phyloP scores from a whole-genome alignment of 2,888 invertebrate species.

The Tribolium freemani region DNA sequence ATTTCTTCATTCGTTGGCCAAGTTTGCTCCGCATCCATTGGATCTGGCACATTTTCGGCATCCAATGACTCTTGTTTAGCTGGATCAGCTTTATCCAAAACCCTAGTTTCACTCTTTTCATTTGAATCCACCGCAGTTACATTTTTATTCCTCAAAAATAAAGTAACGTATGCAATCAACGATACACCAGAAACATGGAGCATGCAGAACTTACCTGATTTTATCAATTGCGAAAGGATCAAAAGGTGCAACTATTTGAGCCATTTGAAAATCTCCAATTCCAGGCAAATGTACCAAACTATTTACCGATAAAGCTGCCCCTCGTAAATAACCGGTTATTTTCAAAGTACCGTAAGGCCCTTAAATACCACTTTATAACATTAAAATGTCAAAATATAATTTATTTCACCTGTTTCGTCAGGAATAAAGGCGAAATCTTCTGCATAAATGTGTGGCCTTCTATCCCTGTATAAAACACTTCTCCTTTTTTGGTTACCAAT shows the following conservation, averaged over 20 bases:
- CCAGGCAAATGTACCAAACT: slow-evolving; percentile 92
- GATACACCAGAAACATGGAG: not conserved
- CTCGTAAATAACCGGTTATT: slow-evolving; percentile 90
- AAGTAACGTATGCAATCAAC: not conserved
- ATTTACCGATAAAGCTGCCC: slow-evolving; percentile 88
- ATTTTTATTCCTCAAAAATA: slow-evolving; percentile 42
- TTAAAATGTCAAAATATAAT: not conserved
- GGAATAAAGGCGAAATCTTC: slow-evolving; percentile 81
- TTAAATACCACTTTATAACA: slow-evolving; percentile 38
- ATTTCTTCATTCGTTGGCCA: slow-evolving; percentile 97
- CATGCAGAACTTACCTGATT: slow-evolving; percentile 64
- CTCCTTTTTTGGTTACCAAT: slow-evolving; percentile 89
- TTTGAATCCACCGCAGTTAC: slow-evolving; percentile 3
- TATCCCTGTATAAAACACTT: slow-evolving; percentile 80
- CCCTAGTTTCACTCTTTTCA: slow-evolving; percentile 46
- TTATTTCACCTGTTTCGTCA: slow-evolving; percentile 63
- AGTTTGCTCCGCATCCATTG: slow-evolving; percentile 96
- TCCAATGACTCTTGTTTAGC: slow-evolving; percentile 81
- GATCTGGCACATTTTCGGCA: slow-evolving; percentile 86
- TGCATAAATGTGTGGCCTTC: slow-evolving; percentile 86
- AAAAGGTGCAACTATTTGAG: slow-evolving; percentile 78
- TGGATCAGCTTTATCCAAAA: slow-evolving; percentile 76
- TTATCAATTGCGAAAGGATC: slow-evolving; percentile 78
- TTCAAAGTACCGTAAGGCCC: slow-evolving; percentile 76
- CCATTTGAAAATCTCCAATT: slow-evolving; percentile 93